phyloP scores from a whole-genome alignment of 2,797 vertebrate species.

The Sebastes trivittatus region DNA sequence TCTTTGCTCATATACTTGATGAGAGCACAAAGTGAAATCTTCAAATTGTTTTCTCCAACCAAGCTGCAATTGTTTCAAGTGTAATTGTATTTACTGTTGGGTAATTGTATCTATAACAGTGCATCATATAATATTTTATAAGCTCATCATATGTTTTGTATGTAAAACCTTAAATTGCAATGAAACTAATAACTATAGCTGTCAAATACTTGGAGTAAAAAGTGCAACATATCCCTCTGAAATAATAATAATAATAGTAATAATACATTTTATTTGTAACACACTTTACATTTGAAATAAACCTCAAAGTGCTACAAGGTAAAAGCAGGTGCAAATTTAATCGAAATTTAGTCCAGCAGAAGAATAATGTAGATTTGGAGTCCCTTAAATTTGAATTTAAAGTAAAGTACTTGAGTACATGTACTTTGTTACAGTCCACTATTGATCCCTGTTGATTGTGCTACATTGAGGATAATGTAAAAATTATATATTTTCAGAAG shows the following conservation, averaged over 20 bases:
- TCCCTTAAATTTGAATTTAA: neutral
- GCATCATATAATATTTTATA: neutral
- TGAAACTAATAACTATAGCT: neutral
- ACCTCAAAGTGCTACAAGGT: too few relatives aligned
- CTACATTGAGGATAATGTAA: neutral
- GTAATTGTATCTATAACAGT: neutral
- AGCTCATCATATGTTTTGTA: neutral
- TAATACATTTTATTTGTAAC: too few relatives aligned
- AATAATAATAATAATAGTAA: neutral
- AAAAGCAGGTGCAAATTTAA: too few relatives aligned
- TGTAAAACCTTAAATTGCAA: neutral
- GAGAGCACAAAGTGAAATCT: neutral
- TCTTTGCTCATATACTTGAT: neutral
- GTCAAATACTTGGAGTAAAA: neutral
- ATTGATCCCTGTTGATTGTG: neutral
- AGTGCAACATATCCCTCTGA: neutral
- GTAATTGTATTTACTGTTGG: neutral
- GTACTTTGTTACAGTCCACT: neutral
- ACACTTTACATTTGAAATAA: too few relatives aligned
- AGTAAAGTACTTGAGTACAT: neutral
- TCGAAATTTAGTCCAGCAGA: neutral
- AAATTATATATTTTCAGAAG: neutral
- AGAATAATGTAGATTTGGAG: neutral
- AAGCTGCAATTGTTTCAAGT: neutral
- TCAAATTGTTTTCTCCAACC: neutral